Conservation (phyloP, 2,797 vertebrate species). For the Tachyglossus aculeatus region DNA sequence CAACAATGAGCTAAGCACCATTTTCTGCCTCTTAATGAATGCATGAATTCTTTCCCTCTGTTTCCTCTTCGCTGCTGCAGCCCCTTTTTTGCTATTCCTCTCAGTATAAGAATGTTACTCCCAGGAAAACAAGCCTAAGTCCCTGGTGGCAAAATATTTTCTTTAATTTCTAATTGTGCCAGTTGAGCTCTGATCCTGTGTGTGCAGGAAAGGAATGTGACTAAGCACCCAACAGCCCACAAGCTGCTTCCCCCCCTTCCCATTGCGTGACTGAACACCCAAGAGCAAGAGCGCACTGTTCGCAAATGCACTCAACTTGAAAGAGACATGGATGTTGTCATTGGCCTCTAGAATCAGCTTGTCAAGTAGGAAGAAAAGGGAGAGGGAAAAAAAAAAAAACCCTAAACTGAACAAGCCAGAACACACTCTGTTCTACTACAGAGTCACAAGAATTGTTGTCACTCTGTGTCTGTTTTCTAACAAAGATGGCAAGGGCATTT, state of each 20-base stretch:
- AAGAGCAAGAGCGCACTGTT: conserved; percentile 48
- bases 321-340: conserved; percentile 27
- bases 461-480: conserved; percentile 46
- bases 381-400: not conserved
- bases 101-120: conserved; percentile 10
- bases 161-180: conserved; percentile 58
- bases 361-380: not conserved
- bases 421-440: not conserved
- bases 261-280: conserved; percentile 31
- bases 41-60: not conserved
- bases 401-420: not conserved
- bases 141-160: conserved; percentile 43
- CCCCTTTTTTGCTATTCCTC: not conserved
- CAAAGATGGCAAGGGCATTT: conserved; percentile 41
- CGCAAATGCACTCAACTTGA: conserved; percentile 53
- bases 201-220: conserved; percentile 12
- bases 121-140: conserved; percentile 1
- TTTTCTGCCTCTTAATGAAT: not conserved
- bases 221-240: conserved; percentile 40
- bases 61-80: not conserved
- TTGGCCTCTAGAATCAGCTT: conserved; percentile 36
- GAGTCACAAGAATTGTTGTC: conserved; percentile 27
- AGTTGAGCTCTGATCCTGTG: conserved; percentile 31
- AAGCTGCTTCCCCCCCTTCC: conserved; percentile 20
- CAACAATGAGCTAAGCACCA: not conserved